These are phyloP conservation scores for Melipona bicolor DNA, from an alignment of 2,888 invertebrate genomes.

Conservation along the genomic window DNA sequence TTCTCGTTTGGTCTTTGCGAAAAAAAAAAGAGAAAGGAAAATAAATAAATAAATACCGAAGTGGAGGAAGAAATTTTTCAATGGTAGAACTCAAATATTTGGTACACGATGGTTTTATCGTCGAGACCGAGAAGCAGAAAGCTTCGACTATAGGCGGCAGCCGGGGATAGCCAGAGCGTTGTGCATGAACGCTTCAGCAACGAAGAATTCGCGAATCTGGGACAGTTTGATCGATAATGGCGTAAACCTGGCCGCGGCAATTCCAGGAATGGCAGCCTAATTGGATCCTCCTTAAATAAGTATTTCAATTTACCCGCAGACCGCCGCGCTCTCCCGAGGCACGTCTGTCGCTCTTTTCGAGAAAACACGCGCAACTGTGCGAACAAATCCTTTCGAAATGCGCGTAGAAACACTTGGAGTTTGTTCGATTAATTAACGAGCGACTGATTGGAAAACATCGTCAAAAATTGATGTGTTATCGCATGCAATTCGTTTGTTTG, in stretches of 20 bases:
- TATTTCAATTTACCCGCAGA: conserved; percentile 53
- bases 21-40: not conserved
- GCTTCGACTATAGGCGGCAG: not conserved
- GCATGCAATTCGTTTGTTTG: not conserved
- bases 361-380: not conserved
- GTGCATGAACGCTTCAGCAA: conserved; percentile 47
- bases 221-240: conserved; percentile 75
- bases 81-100: not conserved
- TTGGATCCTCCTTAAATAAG: conserved; percentile 62
- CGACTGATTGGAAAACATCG: not conserved
- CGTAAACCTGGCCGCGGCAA: conserved; percentile 62
- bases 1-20: not conserved
- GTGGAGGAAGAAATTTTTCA: not conserved
- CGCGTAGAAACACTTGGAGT: not conserved
- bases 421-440: not conserved
- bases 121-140: not conserved
- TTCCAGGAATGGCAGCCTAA: conserved; percentile 59
- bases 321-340: not conserved
- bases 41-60: too few species aligned
- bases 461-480: not conserved
- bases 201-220: conserved; percentile 69
- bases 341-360: conserved; percentile 5
- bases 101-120: not conserved
- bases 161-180: conserved; percentile 4
- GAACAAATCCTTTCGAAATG: not conserved